Evolutionary conservation across 1,140 invertebrate species (phyloP).

Genomic region (Ridgeia piscesae): DNA sequence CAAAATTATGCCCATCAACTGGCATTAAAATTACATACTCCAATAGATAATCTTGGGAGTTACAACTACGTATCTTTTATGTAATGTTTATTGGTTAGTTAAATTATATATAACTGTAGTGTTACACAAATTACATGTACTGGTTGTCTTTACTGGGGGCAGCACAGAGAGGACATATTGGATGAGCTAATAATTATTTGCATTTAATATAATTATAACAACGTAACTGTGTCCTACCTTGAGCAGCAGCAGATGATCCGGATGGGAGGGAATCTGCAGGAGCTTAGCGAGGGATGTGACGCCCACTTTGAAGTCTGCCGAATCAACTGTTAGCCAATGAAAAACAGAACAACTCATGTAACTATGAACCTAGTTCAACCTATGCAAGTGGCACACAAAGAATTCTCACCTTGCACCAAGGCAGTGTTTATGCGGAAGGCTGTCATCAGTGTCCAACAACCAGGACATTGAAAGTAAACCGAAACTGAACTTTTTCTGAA

Average conservation of each 20-base stretch:
- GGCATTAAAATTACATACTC: no score
- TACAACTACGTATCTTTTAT: no score
- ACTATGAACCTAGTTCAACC: neutral
- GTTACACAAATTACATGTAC: no score
- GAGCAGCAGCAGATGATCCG: conserved; percentile 25
- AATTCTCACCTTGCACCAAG: neutral
- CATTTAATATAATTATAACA: neutral
- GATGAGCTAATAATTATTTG: neutral
- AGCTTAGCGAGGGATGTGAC: conserved; percentile 20
- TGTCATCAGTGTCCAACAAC: neutral
- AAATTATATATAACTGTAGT: no score
- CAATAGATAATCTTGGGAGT: no score
- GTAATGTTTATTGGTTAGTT: no score
- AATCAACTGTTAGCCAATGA: conserved; percentile 18
- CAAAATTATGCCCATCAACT: no score
- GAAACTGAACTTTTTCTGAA: neutral
- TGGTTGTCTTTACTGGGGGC: no score
- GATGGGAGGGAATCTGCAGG: conserved; percentile 28
- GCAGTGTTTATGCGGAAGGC: neutral
- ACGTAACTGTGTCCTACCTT: conserved; percentile 17
- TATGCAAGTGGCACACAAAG: neutral
- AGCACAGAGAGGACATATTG: no score
- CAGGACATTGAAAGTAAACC: neutral
- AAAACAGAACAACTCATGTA: neutral
- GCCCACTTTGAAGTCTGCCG: conserved; percentile 27